These are phyloP conservation scores for Balanococcus diminutus DNA, from an alignment of 2,888 invertebrate genomes.

Conservation along the genomic window DNA sequence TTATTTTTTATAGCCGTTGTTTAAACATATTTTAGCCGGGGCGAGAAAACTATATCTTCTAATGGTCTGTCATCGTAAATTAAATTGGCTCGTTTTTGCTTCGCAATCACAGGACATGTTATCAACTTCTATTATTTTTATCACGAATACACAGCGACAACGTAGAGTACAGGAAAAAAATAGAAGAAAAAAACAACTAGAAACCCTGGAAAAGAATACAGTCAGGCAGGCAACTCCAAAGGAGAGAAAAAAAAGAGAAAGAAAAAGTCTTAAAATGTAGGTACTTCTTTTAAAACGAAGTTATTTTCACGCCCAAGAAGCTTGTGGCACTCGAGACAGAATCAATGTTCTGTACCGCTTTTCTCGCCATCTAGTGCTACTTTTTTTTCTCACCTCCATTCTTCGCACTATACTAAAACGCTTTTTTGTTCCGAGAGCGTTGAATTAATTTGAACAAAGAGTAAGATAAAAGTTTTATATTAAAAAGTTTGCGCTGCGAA, in stretches of 20 bases:
- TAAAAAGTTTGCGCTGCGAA: constrained; percentile 24
- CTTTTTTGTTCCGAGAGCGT: neutral
- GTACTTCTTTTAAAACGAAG: constrained; percentile 15
- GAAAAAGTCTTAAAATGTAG: constrained; percentile 8
- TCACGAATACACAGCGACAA: neutral
- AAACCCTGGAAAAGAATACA: neutral
- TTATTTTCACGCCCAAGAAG: constrained; percentile 19
- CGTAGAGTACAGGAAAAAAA: neutral
- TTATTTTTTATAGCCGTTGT: constrained; percentile 17
- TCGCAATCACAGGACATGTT: constrained; percentile 22
- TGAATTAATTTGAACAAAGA: constrained; percentile 29
- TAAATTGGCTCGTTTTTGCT: constrained; percentile 22
- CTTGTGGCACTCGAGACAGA: constrained; percentile 21
- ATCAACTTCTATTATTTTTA: constrained; percentile 14
- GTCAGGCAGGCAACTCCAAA: neutral
- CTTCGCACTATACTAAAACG: neutral
- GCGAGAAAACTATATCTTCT: constrained; percentile 15
- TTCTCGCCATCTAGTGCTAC: neutral
- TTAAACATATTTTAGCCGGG: constrained; percentile 22
- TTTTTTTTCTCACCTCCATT: neutral
- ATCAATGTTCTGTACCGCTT: constrained; percentile 8
- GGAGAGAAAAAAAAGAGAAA: neutral
- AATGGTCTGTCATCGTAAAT: constrained; percentile 22
- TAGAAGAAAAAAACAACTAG: neutral
- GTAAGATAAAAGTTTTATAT: constrained; percentile 26